Conservation (phyloP, 2,113 vertebrate species). For the Halichoeres trimaculatus region DNA sequence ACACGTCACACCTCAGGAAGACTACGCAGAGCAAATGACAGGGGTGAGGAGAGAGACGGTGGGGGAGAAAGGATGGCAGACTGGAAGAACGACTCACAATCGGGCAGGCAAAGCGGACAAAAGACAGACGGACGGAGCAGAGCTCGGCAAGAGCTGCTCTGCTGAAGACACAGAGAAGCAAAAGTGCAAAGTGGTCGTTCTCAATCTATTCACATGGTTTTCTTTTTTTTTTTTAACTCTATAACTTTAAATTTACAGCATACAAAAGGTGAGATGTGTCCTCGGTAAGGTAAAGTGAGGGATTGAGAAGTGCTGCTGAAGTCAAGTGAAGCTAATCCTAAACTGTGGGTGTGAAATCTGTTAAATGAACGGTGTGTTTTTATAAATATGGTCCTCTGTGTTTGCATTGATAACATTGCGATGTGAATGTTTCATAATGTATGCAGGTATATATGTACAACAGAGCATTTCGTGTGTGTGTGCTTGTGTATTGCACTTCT, state of each 20-base stretch:
- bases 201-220: constrained; percentile 60
- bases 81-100: constrained; percentile 44
- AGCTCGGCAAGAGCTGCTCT: constrained; percentile 50
- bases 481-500: constrained; percentile 70
- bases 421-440: constrained; percentile 73
- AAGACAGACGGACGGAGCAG: constrained; percentile 50
- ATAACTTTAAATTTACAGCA: constrained; percentile 46
- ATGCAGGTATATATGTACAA: constrained; percentile 70
- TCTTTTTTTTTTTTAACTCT: constrained; percentile 23
- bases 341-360: constrained; percentile 35
- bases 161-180: constrained; percentile 70
- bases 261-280: constrained; percentile 61
- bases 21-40: constrained; percentile 32
- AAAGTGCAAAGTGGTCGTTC: constrained; percentile 81
- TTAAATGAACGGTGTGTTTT: constrained; percentile 31
- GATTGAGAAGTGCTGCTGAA: constrained; percentile 17
- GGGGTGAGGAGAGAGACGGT: no score
- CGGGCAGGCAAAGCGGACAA: constrained; percentile 51
- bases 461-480: constrained; percentile 61
- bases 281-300: constrained; percentile 33
- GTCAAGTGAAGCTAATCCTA: constrained; percentile 28
- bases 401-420: constrained; percentile 70
- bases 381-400: constrained; percentile 58
- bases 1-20: constrained; percentile 35
- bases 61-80: background rate